Percentiles rank a stretch among this genome's conserved stretches.
Evolutionary conservation across 2,797 vertebrate genomes (phyloP).

Genomic region (Malurus splendens): DNA sequence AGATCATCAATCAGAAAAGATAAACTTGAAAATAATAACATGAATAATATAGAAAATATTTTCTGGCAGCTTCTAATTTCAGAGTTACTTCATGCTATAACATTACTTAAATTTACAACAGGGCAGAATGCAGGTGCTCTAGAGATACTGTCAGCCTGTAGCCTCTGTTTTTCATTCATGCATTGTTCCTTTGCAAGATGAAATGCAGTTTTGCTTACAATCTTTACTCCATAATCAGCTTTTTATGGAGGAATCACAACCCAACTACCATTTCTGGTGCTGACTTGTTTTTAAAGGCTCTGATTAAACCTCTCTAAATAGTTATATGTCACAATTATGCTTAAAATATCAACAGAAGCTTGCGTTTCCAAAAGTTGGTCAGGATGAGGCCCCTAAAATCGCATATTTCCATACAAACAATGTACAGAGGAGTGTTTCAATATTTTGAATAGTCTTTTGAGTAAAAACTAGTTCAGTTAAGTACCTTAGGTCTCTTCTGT

Average conservation of each 20-base stretch:
- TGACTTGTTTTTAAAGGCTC: not conserved
- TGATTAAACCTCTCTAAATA: not conserved
- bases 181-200: not conserved
- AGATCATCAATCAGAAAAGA: not conserved
- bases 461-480: constrained; percentile 20
- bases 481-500: not conserved
- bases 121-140: constrained; percentile 9
- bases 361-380: not conserved
- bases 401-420: not conserved
- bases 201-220: not conserved
- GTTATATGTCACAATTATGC: not conserved
- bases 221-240: not conserved
- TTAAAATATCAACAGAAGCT: not conserved
- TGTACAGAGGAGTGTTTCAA: not conserved
- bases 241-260: not conserved
- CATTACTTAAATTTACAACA: constrained; percentile 18
- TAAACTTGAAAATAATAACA: not conserved
- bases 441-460: constrained; percentile 29
- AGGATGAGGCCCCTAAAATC: not conserved
- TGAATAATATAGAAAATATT: not conserved
- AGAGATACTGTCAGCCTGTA: constrained; percentile 3
- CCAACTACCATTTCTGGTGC: not conserved
- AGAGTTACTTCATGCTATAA: constrained; percentile 13
- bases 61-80: constrained; percentile 24
- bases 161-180: not conserved